Conservation (phyloP, 1,140 invertebrate species). For the Drosophila bipectinata region DNA sequence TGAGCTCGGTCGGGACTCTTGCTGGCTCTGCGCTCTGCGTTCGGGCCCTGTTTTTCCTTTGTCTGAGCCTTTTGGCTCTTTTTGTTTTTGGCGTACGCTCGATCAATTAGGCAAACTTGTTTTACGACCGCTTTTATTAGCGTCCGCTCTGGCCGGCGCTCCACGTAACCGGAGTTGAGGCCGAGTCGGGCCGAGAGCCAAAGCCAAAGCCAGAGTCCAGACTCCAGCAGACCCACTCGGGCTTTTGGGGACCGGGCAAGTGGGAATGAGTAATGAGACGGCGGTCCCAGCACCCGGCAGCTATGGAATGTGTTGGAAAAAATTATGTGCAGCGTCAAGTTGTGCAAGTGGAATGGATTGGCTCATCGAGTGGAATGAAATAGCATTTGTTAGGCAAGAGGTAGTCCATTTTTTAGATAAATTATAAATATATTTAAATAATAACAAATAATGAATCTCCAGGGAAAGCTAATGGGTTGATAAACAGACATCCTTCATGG, state of each 20-base stretch:
- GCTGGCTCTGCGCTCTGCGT: constrained; percentile 4
- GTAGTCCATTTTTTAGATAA: not conserved
- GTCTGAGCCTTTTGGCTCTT: constrained; percentile 45
- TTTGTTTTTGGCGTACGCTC: constrained; percentile 80
- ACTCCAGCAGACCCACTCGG: not conserved
- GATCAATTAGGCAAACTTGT: constrained; percentile 84
- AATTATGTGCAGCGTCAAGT: constrained; percentile 65
- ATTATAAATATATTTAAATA: too few relatives aligned
- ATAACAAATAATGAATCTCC: too few relatives aligned
- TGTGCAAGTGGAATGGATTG: constrained; percentile 51
- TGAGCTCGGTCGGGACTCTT: constrained; percentile 15
- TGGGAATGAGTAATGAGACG: constrained; percentile 75
- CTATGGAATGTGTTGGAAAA: constrained; percentile 73
- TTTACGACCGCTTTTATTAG: constrained; percentile 84
- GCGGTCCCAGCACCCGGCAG: constrained; percentile 44
- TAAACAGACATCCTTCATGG: not conserved
- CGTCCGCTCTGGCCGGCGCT: constrained; percentile 70
- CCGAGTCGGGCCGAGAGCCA: not conserved
- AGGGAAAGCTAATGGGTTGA: not conserved
- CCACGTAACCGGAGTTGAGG: constrained; percentile 34
- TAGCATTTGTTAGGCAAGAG: not conserved
- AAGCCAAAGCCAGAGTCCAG: not conserved
- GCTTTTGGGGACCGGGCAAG: constrained; percentile 11
- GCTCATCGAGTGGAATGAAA: not conserved
- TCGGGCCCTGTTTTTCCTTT: constrained; percentile 53